Conservation (phyloP, 2,113 vertebrate species). For the Lepus timidus region DNA sequence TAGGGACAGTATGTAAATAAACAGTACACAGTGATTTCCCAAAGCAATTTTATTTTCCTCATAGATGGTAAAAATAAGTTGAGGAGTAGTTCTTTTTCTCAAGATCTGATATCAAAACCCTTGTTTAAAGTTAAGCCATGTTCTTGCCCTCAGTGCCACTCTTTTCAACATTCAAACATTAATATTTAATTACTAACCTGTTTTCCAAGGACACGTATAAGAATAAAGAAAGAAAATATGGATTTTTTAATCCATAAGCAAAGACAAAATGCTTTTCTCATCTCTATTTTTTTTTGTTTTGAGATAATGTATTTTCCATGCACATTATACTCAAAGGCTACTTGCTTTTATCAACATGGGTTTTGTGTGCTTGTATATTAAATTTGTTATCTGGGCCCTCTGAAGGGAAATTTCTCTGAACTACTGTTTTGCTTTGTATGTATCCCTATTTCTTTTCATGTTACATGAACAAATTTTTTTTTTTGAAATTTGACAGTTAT, state of each 20-base stretch:
- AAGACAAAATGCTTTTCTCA: too few relatives aligned
- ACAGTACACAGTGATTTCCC: neutral
- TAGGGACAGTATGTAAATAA: conserved; percentile 31
- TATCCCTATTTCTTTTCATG: neutral
- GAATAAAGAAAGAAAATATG: neutral
- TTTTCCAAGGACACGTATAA: conserved; percentile 46
- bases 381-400: neutral
- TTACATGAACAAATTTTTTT: neutral
- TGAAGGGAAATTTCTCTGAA: neutral
- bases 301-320: too few relatives aligned
- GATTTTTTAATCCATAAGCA: neutral
- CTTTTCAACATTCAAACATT: conserved; percentile 34
- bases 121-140: conserved; percentile 20
- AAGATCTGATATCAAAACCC: neutral
- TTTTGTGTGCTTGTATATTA: neutral
- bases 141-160: neutral
- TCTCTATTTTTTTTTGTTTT: too few relatives aligned
- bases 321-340: too few relatives aligned
- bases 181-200: conserved; percentile 37
- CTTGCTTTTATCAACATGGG: neutral
- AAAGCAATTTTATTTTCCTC: conserved; percentile 42
- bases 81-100: conserved; percentile 34
- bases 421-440: neutral
- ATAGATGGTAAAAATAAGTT: neutral
- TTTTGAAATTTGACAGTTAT: neutral